A percentile compares a stretch with the other conserved stretches of the same genome.
Evolutionary conservation across 2,113 vertebrate species (phyloP).

Genomic region (Macrotis lagotis): DNA sequence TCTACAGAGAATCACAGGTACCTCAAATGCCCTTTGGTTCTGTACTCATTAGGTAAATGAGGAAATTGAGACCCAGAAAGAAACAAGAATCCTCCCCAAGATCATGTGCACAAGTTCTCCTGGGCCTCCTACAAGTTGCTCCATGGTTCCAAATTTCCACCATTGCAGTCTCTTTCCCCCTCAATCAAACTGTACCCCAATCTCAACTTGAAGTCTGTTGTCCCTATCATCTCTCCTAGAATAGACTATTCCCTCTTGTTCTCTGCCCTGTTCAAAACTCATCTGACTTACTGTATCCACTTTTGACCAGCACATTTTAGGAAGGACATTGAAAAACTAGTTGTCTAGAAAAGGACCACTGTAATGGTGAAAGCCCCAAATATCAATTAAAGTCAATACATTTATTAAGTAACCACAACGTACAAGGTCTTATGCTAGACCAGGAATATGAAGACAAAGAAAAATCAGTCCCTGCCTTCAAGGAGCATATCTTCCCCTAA

Average conservation of each 20-base stretch:
- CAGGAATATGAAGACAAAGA: neutral
- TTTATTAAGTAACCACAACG: neutral
- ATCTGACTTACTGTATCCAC: neutral
- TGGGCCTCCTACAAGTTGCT: neutral
- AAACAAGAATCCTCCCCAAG: neutral
- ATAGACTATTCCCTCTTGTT: neutral
- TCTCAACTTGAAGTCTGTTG: neutral
- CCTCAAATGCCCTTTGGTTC: neutral
- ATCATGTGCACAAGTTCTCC: neutral
- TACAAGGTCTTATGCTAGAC: neutral
- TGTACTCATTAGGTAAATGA: neutral
- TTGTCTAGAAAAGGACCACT: neutral
- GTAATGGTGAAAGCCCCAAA: neutral
- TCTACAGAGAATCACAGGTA: neutral
- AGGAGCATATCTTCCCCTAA: neutral
- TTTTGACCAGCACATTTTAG: neutral
- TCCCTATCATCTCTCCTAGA: neutral
- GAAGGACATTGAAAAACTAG: neutral
- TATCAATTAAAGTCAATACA: neutral
- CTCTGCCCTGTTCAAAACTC: neutral
- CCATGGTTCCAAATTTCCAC: neutral
- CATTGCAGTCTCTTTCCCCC: neutral
- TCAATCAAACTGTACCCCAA: neutral
- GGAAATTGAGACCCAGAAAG: neutral
- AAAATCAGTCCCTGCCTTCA: neutral